These are phyloP conservation scores for Ectobius pallidus DNA, from an alignment of 2,888 invertebrate species.

Conservation along the genomic window DNA sequence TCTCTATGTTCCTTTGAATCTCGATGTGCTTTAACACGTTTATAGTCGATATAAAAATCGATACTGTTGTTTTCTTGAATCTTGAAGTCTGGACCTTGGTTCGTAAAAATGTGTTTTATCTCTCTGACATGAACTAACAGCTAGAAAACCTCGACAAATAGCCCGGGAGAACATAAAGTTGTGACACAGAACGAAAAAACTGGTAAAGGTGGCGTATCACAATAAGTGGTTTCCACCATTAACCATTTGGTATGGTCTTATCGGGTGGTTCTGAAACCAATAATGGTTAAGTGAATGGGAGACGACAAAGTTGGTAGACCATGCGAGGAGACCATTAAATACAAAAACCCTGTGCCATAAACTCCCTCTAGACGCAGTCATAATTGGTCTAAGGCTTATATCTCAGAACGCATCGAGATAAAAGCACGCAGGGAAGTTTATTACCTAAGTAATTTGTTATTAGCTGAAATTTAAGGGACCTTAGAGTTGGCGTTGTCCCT, in stretches of 20 bases:
- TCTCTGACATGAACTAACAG: neutral
- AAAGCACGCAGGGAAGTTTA: no score
- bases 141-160: neutral
- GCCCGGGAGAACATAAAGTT: neutral
- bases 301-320: neutral
- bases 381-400: neutral
- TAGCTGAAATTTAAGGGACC: no score
- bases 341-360: neutral
- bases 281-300: neutral
- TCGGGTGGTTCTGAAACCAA: neutral
- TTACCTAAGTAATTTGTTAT: no score
- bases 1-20: neutral
- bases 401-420: no score
- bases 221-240: neutral
- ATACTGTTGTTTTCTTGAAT: neutral
- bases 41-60: neutral
- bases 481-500: no score
- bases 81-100: neutral
- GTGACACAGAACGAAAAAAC: neutral
- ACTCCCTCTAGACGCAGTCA: neutral
- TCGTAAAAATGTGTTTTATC: neutral
- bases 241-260: neutral
- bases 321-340: neutral
- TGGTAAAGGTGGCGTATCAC: no score
- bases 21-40: neutral